Conservation (phyloP, 1,140 invertebrate species). For the Panagrolaimus sp. region DNA sequence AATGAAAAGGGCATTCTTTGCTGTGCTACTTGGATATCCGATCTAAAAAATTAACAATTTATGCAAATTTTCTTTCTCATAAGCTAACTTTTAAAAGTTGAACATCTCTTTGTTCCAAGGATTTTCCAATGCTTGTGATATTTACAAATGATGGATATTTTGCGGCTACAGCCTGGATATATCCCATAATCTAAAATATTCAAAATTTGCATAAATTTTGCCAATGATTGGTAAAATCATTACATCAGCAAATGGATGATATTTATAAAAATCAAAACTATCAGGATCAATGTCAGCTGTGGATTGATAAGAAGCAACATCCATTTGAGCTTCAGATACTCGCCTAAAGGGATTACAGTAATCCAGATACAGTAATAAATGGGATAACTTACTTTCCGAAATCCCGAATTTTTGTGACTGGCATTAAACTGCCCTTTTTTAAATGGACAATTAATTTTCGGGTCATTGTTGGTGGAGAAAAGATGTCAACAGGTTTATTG, state of each 20-base stretch:
- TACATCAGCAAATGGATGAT: slow-evolving; percentile 7
- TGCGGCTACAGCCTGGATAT: not conserved
- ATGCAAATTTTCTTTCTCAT: too few relatives aligned
- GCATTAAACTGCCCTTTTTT: not conserved
- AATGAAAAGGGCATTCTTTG: slow-evolving; percentile 29
- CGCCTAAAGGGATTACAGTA: not conserved
- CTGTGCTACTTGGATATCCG: slow-evolving; percentile 25
- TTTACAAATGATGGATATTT: not conserved
- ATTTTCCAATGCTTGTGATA: not conserved
- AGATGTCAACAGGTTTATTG: not conserved
- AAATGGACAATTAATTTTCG: not conserved
- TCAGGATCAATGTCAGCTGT: not conserved
- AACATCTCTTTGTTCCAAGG: not conserved
- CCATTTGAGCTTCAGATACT: too few relatives aligned
- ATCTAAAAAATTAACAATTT: slow-evolving; percentile 24
- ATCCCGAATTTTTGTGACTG: slow-evolving; percentile 2
- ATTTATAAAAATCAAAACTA: slow-evolving; percentile 14
- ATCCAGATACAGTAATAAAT: not conserved
- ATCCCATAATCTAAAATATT: not conserved
- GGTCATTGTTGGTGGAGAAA: not conserved
- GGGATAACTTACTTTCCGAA: not conserved
- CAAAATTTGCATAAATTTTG: too few relatives aligned
- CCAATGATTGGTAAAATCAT: not conserved
- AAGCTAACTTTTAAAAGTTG: not conserved
- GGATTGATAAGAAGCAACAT: not conserved